These are phyloP conservation scores for Drosophila fungiperda DNA, from an alignment of 2,888 invertebrate genomes.

Conservation along the genomic window DNA sequence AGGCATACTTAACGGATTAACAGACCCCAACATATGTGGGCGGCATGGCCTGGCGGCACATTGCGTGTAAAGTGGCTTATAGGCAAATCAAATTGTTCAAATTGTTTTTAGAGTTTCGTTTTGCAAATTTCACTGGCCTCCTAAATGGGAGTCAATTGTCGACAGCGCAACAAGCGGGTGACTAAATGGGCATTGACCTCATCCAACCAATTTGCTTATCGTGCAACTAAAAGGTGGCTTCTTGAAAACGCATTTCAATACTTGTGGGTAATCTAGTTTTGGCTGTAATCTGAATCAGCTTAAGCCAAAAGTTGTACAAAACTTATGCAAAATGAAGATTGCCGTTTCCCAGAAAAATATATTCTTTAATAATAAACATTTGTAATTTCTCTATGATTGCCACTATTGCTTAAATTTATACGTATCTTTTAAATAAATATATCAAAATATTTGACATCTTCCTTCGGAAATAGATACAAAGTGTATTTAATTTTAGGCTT, in stretches of 20 bases:
- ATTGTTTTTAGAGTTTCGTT: conserved; percentile 8
- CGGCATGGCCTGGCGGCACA: conserved; percentile 11
- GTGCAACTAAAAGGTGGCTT: neutral
- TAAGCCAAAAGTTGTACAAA: neutral
- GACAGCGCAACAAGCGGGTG: neutral
- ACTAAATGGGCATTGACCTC: conserved; percentile 23
- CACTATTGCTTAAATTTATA: neutral
- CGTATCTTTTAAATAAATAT: neutral
- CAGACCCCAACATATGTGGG: neutral
- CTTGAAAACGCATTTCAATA: neutral
- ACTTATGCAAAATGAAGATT: no score
- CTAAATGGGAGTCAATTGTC: conserved; percentile 1
- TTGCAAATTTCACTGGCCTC: conserved; percentile 36
- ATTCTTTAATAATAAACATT: neutral
- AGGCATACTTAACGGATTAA: conserved; percentile 18
- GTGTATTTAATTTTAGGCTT: neutral
- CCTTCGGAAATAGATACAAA: neutral
- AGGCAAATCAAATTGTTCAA: conserved; percentile 34
- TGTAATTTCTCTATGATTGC: neutral
- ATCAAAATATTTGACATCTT: neutral
- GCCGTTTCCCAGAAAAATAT: no score
- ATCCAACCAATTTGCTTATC: neutral
- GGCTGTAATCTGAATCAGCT: neutral
- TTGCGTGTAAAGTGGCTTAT: conserved; percentile 60
- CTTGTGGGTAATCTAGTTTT: neutral